phyloP scores from a whole-genome alignment of 1,140 invertebrate genomes.

The Meteorus sp. region DNA sequence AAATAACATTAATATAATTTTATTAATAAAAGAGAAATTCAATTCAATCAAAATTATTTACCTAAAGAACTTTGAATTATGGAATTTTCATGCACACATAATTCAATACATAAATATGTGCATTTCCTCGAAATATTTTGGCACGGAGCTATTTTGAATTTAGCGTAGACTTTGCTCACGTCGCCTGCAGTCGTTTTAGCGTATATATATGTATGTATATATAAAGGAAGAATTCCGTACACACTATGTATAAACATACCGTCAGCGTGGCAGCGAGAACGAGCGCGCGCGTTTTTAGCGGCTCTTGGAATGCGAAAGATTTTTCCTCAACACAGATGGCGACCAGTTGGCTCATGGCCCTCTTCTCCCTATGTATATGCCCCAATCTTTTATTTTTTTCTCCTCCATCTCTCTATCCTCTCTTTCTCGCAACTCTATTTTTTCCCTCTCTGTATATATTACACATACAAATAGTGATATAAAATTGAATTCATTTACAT shows the following conservation, averaged over 20 bases:
- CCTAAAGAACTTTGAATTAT: too few species aligned
- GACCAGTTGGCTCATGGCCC: conserved; percentile 21
- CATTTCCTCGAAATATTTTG: background rate
- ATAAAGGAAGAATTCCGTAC: background rate
- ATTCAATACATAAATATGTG: background rate
- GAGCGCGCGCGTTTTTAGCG: conserved; percentile 25
- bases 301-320: conserved; percentile 26
- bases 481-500: too few species aligned
- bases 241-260: conserved; percentile 13
- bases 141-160: background rate
- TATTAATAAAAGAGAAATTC: too few species aligned
- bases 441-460: too few species aligned
- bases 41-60: too few species aligned
- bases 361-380: background rate
- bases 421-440: conserved; percentile 1
- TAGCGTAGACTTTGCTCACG: background rate
- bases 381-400: background rate
- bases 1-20: too few species aligned
- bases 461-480: background rate
- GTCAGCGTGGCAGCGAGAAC: background rate
- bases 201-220: too few species aligned
- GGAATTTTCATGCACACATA: too few species aligned
- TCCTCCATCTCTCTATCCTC: background rate
- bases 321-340: conserved; percentile 31
- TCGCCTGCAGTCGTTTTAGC: background rate